phyloP scores from a whole-genome alignment of 2,113 vertebrate species.

The Atlantisia rogersi region DNA sequence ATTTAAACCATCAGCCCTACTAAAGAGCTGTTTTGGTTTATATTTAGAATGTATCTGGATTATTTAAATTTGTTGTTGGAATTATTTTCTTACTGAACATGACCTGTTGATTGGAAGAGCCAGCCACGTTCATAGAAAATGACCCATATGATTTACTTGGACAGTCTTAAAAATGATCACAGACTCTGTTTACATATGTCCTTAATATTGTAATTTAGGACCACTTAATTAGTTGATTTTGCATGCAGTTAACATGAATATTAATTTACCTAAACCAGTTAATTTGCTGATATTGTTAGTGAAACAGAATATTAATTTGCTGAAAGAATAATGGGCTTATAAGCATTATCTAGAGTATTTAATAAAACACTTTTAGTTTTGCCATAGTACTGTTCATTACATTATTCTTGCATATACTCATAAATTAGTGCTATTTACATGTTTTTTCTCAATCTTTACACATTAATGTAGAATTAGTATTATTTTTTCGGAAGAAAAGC shows the following conservation, averaged over 20 bases:
- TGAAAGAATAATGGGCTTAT: slow-evolving; percentile 36
- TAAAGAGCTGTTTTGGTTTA: not conserved
- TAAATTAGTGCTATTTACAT: not conserved
- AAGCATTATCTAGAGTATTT: slow-evolving; percentile 11
- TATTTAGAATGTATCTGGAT: not conserved
- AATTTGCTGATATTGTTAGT: slow-evolving; percentile 34
- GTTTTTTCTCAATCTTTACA: not conserved
- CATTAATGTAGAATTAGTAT: not conserved
- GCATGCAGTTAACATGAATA: slow-evolving; percentile 41
- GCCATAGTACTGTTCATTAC: not conserved
- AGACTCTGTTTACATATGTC: not conserved
- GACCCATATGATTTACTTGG: not conserved
- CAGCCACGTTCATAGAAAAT: not conserved
- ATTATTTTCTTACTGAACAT: not conserved
- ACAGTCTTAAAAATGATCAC: slow-evolving; percentile 29
- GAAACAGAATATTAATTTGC: slow-evolving; percentile 48
- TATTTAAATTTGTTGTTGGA: not conserved
- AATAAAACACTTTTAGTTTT: slow-evolving; percentile 27
- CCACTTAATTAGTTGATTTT: slow-evolving; percentile 56
- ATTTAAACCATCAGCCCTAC: not conserved
- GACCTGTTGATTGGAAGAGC: not conserved
- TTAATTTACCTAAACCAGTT: slow-evolving; percentile 39
- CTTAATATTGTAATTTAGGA: slow-evolving; percentile 18
- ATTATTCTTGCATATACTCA: not conserved
- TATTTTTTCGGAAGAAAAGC: not conserved